phyloP scores from a whole-genome alignment of 2,113 vertebrate genomes.

The Amazona vittata region DNA sequence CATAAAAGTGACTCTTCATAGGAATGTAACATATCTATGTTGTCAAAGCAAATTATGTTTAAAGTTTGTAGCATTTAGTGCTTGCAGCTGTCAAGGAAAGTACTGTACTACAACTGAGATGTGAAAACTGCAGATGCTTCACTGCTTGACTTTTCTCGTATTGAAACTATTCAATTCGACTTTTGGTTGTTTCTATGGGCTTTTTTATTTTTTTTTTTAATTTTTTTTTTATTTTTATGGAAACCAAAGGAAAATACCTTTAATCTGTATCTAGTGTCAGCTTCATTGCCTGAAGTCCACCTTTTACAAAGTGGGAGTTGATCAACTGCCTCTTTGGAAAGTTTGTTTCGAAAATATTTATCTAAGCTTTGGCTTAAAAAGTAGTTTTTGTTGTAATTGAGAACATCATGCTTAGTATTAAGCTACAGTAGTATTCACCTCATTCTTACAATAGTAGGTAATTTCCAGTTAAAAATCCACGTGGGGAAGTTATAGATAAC shows the following conservation, averaged over 20 bases:
- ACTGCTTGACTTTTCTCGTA: not conserved
- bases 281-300: not conserved
- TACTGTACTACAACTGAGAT: slow-evolving; percentile 26
- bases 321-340: not conserved
- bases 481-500: not conserved
- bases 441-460: not conserved
- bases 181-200: not conserved
- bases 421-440: not conserved
- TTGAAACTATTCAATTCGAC: not conserved
- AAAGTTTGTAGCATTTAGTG: not conserved
- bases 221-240: not conserved
- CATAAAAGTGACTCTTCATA: not conserved
- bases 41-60: slow-evolving; percentile 41
- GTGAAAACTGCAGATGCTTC: slow-evolving; percentile 30
- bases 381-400: not conserved
- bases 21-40: not conserved
- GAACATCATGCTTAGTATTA: not conserved
- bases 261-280: not conserved
- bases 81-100: slow-evolving; percentile 48
- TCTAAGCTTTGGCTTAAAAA: not conserved
- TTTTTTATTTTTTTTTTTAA: not conserved
- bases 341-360: not conserved
- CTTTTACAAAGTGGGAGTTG: not conserved
- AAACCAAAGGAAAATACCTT: not conserved
- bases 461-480: not conserved